Conservation (phyloP, 2,888 invertebrate genomes). For the Tachina grossa region DNA sequence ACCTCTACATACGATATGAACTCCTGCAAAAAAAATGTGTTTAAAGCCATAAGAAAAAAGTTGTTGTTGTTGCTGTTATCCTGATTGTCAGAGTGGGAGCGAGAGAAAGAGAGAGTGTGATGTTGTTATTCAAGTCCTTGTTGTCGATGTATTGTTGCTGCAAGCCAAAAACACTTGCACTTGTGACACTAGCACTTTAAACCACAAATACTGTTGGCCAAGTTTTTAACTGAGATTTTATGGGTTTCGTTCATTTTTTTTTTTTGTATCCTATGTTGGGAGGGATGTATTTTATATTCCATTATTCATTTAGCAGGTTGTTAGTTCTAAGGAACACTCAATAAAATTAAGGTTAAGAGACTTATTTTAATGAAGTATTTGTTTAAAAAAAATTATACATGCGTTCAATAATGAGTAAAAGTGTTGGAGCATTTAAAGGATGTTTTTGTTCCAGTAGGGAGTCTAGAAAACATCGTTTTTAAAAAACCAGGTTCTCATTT, state of each 20-base stretch:
- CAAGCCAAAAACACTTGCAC: conserved; percentile 57
- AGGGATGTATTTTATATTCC: conserved; percentile 2
- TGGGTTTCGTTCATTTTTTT: background rate
- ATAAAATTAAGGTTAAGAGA: background rate
- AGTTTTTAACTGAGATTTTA: conserved; percentile 61
- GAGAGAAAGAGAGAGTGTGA: background rate
- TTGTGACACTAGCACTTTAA: conserved; percentile 59
- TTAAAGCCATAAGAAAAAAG: conserved; percentile 20
- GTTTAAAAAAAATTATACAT: no score
- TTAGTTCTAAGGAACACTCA: background rate
- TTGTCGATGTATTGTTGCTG: background rate
- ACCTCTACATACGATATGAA: background rate
- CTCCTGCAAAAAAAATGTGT: background rate
- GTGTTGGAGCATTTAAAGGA: no score
- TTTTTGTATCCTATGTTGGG: background rate
- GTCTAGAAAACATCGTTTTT: no score
- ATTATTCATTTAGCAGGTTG: background rate
- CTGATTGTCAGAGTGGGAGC: background rate
- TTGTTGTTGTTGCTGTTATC: background rate
- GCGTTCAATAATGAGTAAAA: no score
- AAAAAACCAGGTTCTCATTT: no score
- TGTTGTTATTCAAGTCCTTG: conserved; percentile 6
- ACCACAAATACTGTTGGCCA: conserved; percentile 63
- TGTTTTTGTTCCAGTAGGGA: no score
- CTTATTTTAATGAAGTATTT: background rate